phyloP scores from a whole-genome alignment of 2,888 invertebrate genomes.

The Drosophila merina region DNA sequence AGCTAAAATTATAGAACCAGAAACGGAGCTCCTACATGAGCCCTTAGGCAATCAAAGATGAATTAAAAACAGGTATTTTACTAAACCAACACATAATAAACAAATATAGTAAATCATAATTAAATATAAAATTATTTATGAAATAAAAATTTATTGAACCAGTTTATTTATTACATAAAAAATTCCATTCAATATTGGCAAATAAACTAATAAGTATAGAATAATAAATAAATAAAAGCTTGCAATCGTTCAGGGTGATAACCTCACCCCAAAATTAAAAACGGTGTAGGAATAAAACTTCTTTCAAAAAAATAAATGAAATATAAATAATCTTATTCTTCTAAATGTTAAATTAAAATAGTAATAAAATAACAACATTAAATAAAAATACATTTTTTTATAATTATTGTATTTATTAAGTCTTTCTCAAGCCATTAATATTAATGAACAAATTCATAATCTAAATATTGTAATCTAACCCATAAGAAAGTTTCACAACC shows the following conservation, averaged over 20 bases:
- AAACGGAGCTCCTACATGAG: too few relatives aligned
- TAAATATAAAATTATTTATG: slow-evolving; percentile 83
- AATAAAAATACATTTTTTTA: slow-evolving; percentile 85
- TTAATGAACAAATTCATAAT: slow-evolving; percentile 87
- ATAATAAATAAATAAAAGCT: slow-evolving; percentile 81
- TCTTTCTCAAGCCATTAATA: slow-evolving; percentile 85
- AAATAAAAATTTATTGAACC: slow-evolving; percentile 85
- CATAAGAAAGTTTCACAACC: slow-evolving; percentile 77
- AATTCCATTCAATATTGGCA: slow-evolving; percentile 83
- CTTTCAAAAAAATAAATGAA: slow-evolving; percentile 2
- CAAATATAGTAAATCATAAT: slow-evolving; percentile 84
- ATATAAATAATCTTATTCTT: neutral
- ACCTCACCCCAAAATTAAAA: slow-evolving; percentile 55
- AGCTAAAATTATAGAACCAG: too few relatives aligned
- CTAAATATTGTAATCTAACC: slow-evolving; percentile 85
- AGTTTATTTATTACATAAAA: slow-evolving; percentile 76
- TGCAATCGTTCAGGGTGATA: slow-evolving; percentile 83
- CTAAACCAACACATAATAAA: slow-evolving; percentile 87
- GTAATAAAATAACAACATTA: slow-evolving; percentile 84
- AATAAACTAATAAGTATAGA: slow-evolving; percentile 89
- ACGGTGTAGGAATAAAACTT: neutral
- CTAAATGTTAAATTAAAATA: neutral
- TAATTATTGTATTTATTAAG: slow-evolving; percentile 77
- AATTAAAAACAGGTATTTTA: slow-evolving; percentile 89
- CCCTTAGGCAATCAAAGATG: too few relatives aligned